phyloP scores from a whole-genome alignment of 2,888 invertebrate genomes.

The Drosophila demipolita region DNA sequence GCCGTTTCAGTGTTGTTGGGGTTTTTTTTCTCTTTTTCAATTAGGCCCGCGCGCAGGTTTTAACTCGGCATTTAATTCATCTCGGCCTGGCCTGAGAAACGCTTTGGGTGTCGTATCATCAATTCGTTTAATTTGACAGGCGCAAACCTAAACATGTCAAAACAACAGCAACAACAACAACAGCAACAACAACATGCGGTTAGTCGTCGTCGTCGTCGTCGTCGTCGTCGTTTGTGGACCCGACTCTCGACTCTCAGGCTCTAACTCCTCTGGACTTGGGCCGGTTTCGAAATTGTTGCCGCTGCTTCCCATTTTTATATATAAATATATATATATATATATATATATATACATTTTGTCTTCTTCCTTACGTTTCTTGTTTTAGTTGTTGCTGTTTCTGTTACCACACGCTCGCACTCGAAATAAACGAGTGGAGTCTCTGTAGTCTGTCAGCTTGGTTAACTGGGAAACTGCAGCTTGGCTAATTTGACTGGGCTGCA shows the following conservation, averaged over 20 bases:
- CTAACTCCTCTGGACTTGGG: slow-evolving; percentile 39
- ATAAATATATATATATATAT: not conserved
- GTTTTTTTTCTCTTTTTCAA: slow-evolving; percentile 57
- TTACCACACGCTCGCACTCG: slow-evolving; percentile 47
- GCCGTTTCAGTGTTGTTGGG: slow-evolving; percentile 48
- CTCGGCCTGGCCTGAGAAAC: slow-evolving; percentile 84
- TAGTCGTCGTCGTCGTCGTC: slow-evolving; percentile 63
- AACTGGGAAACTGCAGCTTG: slow-evolving; percentile 25
- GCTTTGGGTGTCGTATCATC: slow-evolving; percentile 86
- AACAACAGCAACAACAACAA: slow-evolving; percentile 78
- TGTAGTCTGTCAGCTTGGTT: slow-evolving; percentile 7
- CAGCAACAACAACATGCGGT: slow-evolving; percentile 76
- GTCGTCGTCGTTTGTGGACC: slow-evolving; percentile 33
- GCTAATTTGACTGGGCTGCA: slow-evolving; percentile 44
- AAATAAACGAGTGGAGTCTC: slow-evolving; percentile 27
- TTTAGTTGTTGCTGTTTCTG: slow-evolving; percentile 12
- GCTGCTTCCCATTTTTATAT: slow-evolving; percentile 47
- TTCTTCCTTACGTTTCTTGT: slow-evolving; percentile 4
- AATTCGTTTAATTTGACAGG: slow-evolving; percentile 86
- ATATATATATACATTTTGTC: not conserved
- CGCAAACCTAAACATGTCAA: slow-evolving; percentile 86
- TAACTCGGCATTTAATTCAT: slow-evolving; percentile 78
- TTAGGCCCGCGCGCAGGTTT: slow-evolving; percentile 78
- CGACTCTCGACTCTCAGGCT: slow-evolving; percentile 35
- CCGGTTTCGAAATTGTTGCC: slow-evolving; percentile 61